These are phyloP conservation scores for Halocynthia aurantium DNA, from an alignment of 23 tunicate species.

Conservation along the genomic window DNA sequence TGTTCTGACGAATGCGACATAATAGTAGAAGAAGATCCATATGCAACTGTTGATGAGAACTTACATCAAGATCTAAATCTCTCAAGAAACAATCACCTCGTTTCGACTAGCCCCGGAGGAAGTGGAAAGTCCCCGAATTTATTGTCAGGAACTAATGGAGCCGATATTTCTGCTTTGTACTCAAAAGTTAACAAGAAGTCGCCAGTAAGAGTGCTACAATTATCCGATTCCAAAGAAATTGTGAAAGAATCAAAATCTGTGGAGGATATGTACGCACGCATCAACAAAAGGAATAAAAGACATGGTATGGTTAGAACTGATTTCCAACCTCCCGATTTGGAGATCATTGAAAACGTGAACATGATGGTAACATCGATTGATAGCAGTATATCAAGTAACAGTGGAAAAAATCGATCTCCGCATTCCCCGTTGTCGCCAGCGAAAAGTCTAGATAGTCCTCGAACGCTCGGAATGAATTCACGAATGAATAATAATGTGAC, in stretches of 20 bases:
- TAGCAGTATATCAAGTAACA: background rate
- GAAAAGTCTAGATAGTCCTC: no score
- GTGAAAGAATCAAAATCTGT: background rate
- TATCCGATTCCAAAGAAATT: background rate
- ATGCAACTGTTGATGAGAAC: background rate
- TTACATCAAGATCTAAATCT: background rate
- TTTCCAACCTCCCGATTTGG: background rate
- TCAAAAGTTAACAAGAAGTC: background rate
- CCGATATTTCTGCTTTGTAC: background rate
- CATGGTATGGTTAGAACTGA: background rate
- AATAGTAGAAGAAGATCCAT: background rate
- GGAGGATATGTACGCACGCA: background rate
- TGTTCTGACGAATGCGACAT: background rate
- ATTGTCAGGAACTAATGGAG: background rate
- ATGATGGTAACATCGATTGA: constrained; percentile 15
- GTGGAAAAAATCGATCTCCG: no score
- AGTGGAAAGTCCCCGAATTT: background rate
- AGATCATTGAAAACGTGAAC: background rate
- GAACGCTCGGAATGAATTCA: no score
- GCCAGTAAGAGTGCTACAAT: background rate
- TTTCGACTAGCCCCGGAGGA: background rate
- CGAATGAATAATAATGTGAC: no score
- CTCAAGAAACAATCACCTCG: no score
- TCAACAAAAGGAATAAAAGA: background rate
- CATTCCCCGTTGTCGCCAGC: no score